Evolutionary conservation across 2,888 invertebrate species (phyloP), one percentile per base, ranked within the genome.

Genomic region (Cataglyphis cursor): DNA sequence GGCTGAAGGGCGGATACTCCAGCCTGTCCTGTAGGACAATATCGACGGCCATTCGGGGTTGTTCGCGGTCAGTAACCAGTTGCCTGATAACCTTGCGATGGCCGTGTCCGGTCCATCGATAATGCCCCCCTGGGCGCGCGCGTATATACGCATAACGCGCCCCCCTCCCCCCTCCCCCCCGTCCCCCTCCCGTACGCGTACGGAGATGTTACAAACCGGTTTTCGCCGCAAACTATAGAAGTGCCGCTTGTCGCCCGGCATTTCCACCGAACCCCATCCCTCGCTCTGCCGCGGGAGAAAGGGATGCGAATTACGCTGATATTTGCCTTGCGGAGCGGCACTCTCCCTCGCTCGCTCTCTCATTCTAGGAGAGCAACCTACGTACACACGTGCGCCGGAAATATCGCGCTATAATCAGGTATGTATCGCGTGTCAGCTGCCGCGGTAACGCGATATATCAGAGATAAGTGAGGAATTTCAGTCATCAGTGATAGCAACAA

Each of bases 1-100:
- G 97, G 88, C 95, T 96, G 80, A 96, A 96, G 3, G 97, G 95
- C 0, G 97, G 97, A 92, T 97, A 97, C 94, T 98, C 97, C 84
- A 97, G 94, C 9, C 93, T 92, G 82, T 92, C 87, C 94, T 94
- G 35, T 10, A 35, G 76, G 81, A 73, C 82, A 85, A 89, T 62
- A 72, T 10, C 74, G 18, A 6, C 10, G 31, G 18, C 48, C 66
- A 15, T 61, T 12, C 44, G 54, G 31, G 59, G 76, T 73, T 51
- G 61, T 65, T 73, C 74, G 78, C 28, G 74, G 78, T 66, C 84
- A 81, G n/a, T 73, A 24, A 28, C 15, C 72, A 31, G 31, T 59
- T 21, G 24, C 1, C 35, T 8, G 70, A 70, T 70, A 35, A 9
- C 21, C 65, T 66, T 44, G 24, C 65, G 21, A 68, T 31, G 51